Evolutionary conservation across 2,113 vertebrate species (phyloP).

Genomic region (Orycteropus afer): DNA sequence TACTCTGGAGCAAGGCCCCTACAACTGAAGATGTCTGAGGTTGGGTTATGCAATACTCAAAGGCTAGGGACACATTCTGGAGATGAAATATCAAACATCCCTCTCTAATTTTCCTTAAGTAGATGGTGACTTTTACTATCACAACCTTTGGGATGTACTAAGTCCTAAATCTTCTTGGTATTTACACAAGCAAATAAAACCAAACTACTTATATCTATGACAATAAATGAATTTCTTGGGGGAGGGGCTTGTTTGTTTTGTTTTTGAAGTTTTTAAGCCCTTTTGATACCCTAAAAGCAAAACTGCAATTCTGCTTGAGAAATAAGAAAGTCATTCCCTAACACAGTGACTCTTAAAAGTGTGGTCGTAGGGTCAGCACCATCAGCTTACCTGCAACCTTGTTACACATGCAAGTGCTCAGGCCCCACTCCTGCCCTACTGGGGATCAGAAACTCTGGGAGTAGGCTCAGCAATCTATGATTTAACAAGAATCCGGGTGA

Average conservation of each 20-base stretch:
- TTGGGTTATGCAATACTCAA: not conserved
- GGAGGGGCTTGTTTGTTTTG: not conserved
- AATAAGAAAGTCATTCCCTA: not conserved
- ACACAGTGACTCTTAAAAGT: not conserved
- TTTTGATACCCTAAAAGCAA: not conserved
- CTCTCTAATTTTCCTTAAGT: not conserved
- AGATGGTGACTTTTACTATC: not conserved
- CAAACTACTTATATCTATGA: not conserved
- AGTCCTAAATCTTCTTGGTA: not conserved
- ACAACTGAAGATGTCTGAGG: not conserved
- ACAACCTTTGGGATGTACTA: not conserved
- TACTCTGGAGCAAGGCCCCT: not conserved
- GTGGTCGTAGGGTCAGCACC: not conserved
- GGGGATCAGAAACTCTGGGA: not conserved
- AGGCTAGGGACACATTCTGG: not conserved
- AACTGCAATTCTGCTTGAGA: not conserved
- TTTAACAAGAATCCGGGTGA: not conserved
- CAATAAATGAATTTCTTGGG: not conserved
- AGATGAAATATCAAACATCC: not conserved
- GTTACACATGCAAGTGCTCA: not conserved
- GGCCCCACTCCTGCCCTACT: too few relatives aligned
- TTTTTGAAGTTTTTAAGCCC: not conserved
- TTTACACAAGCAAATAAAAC: constrained; percentile 18
- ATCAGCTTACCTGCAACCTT: not conserved
- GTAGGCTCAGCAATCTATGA: not conserved